Evolutionary conservation across 2,888 invertebrate species (phyloP), one percentile per base, ranked within the genome.

Genomic region (Pantelozetes paolii): DNA sequence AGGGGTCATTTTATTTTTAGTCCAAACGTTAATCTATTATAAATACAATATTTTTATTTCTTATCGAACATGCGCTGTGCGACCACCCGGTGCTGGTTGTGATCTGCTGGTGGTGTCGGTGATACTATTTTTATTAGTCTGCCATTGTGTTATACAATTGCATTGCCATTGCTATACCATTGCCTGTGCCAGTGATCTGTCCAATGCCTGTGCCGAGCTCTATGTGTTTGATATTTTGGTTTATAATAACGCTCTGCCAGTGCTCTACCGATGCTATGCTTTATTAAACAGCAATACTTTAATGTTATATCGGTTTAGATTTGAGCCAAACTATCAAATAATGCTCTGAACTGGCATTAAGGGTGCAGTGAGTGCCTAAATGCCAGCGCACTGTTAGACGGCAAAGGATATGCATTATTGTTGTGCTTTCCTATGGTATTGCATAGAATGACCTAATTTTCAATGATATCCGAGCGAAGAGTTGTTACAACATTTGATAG

Each of bases 1-100:
- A 64, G 64, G 64, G 64, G 64, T 64, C 64, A 64, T 64, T 64
- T 64, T 64, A 64, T 64, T 64, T 64, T 64, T 64, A 64, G 64
- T 64, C 64, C 15, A n/a, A n/a, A 3, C 9, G 64, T 64, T 64
- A 64, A 64, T 64, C 64, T 64, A 64, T 64, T 64, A 64, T 64
- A 64, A 64, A 64, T 64, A 64, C 64, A 64, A 64, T 64, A 64
- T 64, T 64, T 64, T 64, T 64, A 64, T 64, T 62, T 26, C 26
- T n/a, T 64, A 64, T 64, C 64, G 64, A 64, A 32, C 64, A 64
- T 64, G 64, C 64, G 64, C 36, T 5, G n/a, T 64, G 18, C 8
- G 57, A 5, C 2, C 28, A 26, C n/a, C 36, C 20, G 57, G 20
- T 18, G 20, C 32, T 64, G 64, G 26, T n/a, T n/a, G n/a, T n/a